Evolutionary conservation across 2,113 vertebrate genomes (phyloP), one percentile per base, ranked within the genome.

Genomic region (Dryoscopus gambensis): DNA sequence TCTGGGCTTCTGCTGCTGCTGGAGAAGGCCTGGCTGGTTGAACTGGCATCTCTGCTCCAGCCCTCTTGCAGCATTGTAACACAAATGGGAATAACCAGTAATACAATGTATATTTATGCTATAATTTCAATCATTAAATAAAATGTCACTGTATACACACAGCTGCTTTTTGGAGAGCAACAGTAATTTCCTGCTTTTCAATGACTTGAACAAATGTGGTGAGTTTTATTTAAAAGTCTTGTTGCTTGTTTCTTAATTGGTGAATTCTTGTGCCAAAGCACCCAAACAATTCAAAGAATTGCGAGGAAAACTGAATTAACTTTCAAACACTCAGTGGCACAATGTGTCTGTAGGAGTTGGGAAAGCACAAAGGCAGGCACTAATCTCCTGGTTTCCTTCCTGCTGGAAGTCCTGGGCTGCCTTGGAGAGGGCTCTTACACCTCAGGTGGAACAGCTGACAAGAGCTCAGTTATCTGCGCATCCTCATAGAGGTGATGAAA

Each of bases 121-220:
- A 35, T 93, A 90, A 94, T 96, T 92, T 86, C 82, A 92, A 95
- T 92, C 93, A 97, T 96, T 96, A 95, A 96, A 90, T 93, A 90
- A 86, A 96, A 93, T 67, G 90, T 93, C 92, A 96, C 90, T 96
- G 84, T 67, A 92, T 96, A 96, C 95, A 95, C 95, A 94, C 95
- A 95, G 95, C 96, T 96, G 96, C 85, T 92, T 96, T 97, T 57
- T 35, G 68, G 79, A 95, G 87, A 96, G 93, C 95, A 97, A 96
- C 88, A 93, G 93, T 92, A 96, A 96, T 97, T 96, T 96, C 88
- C 88, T 78, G 90, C 90, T 96, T 96, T 88, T 94, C 95, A 96
- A 60, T 20, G 55, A 18, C 83, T 85, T 7, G 56, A 96, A 94
- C 88, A 96, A 96, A 93, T 81, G 92, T 79, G 90, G 25, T 46